Percentiles rank a stretch among this genome's conserved stretches.
Conservation (phyloP, 2,797 vertebrate genomes). For the Sebastes diploproa region DNA sequence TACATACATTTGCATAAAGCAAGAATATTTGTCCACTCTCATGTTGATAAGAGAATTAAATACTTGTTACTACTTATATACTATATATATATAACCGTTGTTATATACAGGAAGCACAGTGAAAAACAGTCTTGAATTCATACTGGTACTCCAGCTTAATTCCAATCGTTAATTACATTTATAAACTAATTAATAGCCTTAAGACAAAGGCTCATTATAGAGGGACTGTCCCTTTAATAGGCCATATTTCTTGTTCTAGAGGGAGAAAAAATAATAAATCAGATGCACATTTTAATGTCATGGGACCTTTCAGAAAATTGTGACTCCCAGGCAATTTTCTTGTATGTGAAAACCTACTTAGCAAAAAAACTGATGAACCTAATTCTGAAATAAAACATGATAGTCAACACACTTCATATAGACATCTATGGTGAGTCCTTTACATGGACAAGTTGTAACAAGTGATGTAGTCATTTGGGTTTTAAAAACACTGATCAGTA, state of each 20-base stretch:
- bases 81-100: background rate
- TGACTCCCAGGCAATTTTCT: background rate
- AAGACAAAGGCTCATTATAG: background rate
- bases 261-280: conserved; percentile 30
- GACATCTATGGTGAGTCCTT: background rate
- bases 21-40: too few species aligned
- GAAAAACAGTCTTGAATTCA: background rate
- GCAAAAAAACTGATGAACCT: background rate
- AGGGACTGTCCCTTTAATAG: conserved; percentile 7
- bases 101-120: background rate
- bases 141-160: background rate
- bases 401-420: background rate
- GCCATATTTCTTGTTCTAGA: conserved; percentile 23
- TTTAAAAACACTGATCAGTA: background rate
- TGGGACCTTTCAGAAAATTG: conserved; percentile 11
- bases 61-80: too few species aligned
- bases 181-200: background rate
- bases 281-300: conserved; percentile 14
- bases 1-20: too few species aligned
- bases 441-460: background rate
- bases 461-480: background rate
- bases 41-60: too few species aligned
- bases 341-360: background rate
- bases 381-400: background rate
- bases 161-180: background rate